A percentile compares a stretch with the other conserved stretches of the same genome.
Conservation (phyloP, 1,140 invertebrate species). For the Leptinotarsa defecta region DNA sequence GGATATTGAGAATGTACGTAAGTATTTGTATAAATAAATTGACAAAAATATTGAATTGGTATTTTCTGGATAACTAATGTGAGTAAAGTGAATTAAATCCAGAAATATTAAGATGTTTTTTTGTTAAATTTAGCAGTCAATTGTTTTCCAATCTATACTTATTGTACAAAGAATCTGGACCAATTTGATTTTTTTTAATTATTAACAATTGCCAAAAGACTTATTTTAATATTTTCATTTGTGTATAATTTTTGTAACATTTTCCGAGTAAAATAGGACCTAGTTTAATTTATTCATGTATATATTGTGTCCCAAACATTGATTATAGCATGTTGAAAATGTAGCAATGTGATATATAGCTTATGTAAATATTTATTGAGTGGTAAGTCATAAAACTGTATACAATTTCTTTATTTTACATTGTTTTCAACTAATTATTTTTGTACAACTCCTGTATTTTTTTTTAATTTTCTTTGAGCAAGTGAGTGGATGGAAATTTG, state of each 20-base stretch:
- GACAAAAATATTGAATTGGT: background rate
- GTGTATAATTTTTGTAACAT: background rate
- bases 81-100: background rate
- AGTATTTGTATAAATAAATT: background rate
- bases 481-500: too few relatives aligned
- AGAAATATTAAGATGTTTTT: background rate
- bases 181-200: constrained; percentile 30
- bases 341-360: constrained; percentile 49
- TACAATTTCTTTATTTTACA: constrained; percentile 1
- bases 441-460: background rate
- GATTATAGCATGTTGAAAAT: constrained; percentile 38
- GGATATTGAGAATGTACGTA: constrained; percentile 2
- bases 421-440: constrained; percentile 1
- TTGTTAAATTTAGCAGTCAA: constrained; percentile 8
- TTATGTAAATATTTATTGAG: constrained; percentile 46
- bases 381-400: constrained; percentile 36
- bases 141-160: constrained; percentile 1
- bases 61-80: background rate
- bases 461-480: too few relatives aligned
- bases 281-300: constrained; percentile 28
- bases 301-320: constrained; percentile 30
- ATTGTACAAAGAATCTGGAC: constrained; percentile 30
- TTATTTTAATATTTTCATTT: constrained; percentile 15
- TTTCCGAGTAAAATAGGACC: background rate
- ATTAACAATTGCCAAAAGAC: constrained; percentile 30